A percentile compares a stretch with the other conserved stretches of the same genome.
Evolutionary conservation across 2,888 invertebrate genomes (phyloP).

Genomic region (Hyalella azteca): DNA sequence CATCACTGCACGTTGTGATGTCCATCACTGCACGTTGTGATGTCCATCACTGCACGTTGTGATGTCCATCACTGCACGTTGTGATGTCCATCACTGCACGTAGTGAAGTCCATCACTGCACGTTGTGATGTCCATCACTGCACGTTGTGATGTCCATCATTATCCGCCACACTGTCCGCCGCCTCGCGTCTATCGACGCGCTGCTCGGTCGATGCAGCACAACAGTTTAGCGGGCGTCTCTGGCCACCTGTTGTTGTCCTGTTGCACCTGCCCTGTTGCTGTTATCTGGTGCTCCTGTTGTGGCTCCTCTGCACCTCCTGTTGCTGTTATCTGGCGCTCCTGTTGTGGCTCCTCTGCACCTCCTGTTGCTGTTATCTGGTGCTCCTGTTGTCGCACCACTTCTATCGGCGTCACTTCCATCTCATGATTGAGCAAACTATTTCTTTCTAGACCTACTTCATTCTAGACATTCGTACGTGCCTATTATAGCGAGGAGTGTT

Average conservation of each 20-base stretch:
- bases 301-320: neutral
- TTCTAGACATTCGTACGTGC: too few species aligned
- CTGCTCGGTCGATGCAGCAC: neutral
- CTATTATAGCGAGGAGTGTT: too few species aligned
- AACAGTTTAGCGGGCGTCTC: neutral
- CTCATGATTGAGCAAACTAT: too few species aligned
- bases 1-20: too few species aligned
- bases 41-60: too few species aligned
- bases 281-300: neutral
- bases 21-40: too few species aligned
- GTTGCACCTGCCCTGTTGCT: neutral
- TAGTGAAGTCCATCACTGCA: too few species aligned
- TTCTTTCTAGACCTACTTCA: too few species aligned
- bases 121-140: neutral
- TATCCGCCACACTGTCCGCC: too few species aligned
- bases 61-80: too few species aligned
- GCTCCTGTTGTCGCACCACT: neutral
- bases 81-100: neutral
- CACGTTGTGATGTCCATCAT: too few species aligned
- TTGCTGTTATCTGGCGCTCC: neutral
- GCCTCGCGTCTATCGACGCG: too few species aligned
- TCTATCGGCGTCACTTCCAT: neutral
- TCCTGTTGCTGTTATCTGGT: neutral
- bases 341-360: neutral
- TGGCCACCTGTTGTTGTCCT: conserved; percentile 15